These are phyloP conservation scores for Pholis gunnellus DNA, from an alignment of 2,113 vertebrate genomes.

Conservation along the genomic window DNA sequence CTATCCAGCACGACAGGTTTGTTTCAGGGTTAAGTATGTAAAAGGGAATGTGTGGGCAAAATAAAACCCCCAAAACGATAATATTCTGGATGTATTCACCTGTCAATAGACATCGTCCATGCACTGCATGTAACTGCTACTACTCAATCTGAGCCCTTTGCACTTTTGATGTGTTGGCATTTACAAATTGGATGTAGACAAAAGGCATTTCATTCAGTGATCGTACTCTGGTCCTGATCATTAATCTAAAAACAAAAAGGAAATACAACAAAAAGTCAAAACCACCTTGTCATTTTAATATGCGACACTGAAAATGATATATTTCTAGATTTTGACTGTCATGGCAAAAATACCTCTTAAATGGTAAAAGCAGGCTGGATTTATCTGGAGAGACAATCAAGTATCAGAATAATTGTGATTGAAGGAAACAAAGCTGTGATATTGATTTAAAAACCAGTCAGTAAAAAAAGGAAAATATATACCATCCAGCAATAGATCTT, in stretches of 20 bases:
- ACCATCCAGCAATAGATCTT: conserved; percentile 80
- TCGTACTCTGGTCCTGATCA: conserved; percentile 51
- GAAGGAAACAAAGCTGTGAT: conserved; percentile 69
- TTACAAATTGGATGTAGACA: conserved; percentile 54
- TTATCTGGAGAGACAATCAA: conserved; percentile 69
- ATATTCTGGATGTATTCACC: conserved; percentile 33
- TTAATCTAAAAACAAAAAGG: conserved; percentile 29
- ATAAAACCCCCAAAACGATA: conserved; percentile 5
- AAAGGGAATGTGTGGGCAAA: conserved; percentile 48
- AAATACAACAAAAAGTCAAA: conserved; percentile 50
- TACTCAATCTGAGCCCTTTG: conserved; percentile 43
- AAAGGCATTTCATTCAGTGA: conserved; percentile 68
- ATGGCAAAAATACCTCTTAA: conserved; percentile 65
- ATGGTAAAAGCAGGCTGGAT: conserved; percentile 65
- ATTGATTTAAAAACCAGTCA: conserved; percentile 69
- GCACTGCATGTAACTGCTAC: conserved; percentile 57
- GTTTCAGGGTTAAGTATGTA: conserved; percentile 37
- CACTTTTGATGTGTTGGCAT: conserved; percentile 67
- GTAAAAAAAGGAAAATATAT: conserved; percentile 72
- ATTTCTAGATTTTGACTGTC: conserved; percentile 65
- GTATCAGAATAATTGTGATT: conserved; percentile 74
- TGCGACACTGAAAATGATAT: conserved; percentile 61
- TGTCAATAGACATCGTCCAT: conserved; percentile 41
- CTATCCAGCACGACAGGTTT: conserved; percentile 2
- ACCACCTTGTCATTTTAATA: conserved; percentile 61